Base-by-base conservation (phyloP, 2,888 invertebrate genomes). In the Drosophila sordidapex region DNA sequence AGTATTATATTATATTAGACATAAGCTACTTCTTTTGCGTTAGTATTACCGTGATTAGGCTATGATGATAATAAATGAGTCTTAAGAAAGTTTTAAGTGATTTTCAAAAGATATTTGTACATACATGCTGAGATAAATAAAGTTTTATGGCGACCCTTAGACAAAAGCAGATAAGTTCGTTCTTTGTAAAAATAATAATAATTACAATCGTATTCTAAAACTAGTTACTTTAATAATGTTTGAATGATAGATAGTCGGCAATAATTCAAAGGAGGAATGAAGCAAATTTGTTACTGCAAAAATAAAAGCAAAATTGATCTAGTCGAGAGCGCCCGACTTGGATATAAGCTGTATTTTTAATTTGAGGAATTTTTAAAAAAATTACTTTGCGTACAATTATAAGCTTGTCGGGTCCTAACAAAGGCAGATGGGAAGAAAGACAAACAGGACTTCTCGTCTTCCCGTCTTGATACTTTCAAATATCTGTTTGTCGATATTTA, bases 61-160 rank as follows among this genome's bases (percentile, higher is more conserved):
- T 13, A 8, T n/a, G 27, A 27, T 38, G n/a, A 29, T 29, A 38
- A 35, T 54, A 36, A 54, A 54, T 54, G 54, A 27, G 27, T 25
- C 27, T n/a, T 38, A n/a, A 27, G 56, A 27, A 27, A 56, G 13
- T n/a, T 56, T 29, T 29, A 27, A 8, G n/a, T 56, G 27, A n/a
- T 38, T 29, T 56, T 10, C n/a, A n/a, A 38, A 27, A 29, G 29
- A n/a, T 38, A 46, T 13, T 27, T 13, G 27, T 56, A 56, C 38
- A 56, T 38, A 54, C 54, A 54, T 54, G 54, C 36, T 54, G 36
- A 18, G 54, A 54, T 54, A 27, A 27, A 13, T 7, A 27, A 6
- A 53, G 11, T 54, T 36, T 25, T 18, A 36, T 36, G 36, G 13
- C 54, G 36, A 36, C 18, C 54, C 10, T 25, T 35, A 25, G 35